Base-by-base conservation (phyloP, 2,113 vertebrate genomes). In the Oryzias melastigma region DNA sequence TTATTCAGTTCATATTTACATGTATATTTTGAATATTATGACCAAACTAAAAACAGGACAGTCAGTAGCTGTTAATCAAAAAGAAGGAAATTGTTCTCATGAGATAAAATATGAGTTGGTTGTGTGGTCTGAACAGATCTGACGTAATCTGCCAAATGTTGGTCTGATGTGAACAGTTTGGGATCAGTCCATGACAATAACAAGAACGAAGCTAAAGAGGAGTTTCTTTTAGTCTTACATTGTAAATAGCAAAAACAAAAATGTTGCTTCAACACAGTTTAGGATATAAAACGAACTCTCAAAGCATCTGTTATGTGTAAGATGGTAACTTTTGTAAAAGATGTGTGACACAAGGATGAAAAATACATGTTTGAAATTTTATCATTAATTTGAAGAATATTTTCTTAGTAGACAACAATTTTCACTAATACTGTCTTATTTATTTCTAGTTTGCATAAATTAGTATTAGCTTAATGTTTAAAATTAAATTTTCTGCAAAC, bases 1-100 rank as follows among this genome's bases (percentile, higher is more conserved):
- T n/a, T 18, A n/a, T n/a, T 48, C 53, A 76, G 71, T 76, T 76
- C 73, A 78, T 75, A 22, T 77, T 70, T 44, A 40, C 55, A 62
- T 49, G 72, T 45, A 75, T 35, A 54, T 65, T 71, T 45, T 20
- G 57, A 29, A 29, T 29, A 29, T 8, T 22, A 22, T 3, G 22
- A 22, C 3, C n/a, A n/a, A n/a, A n/a, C n/a, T n/a, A 40, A 65
- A 64, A 73, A 81, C 61, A 19, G 68, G 71, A 75, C 53, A 73
- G 22, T 22, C 22, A 22, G 77, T 75, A 77, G 64, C 68, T 18
- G 55, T 25, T 15, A 64, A 67, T 74, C 73, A 62, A 64, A 64
- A 56, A 41, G 53, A 52, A 72, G 57, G 60, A 7, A 44, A 41
- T 45, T 44, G 61, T 52, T 17, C 62, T 80, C 59, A 68, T 10